Evolutionary conservation across 2,113 vertebrate species (phyloP), one percentile per base, ranked within the genome.

Genomic region (Silurus glanis): DNA sequence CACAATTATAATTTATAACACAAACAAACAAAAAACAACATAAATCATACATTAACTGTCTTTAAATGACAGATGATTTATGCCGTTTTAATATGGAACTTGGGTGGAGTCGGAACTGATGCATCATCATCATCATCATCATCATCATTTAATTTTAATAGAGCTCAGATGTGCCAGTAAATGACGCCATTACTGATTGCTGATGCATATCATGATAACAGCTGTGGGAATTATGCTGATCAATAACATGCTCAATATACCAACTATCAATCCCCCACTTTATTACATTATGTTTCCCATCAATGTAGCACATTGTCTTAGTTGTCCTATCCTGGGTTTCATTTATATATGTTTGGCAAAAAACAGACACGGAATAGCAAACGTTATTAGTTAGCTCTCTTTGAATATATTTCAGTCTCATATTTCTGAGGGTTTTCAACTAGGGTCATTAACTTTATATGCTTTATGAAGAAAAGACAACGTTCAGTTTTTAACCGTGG

Each of bases 101-200:
- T 86, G 86, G 85, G 61, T 85, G 86, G 85, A 69, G 88, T 86
- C 61, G 59, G 47, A 75, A 79, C 47, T 79, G 59, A 87, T 83
- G 47, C 56, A 83, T 64, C 85, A 28, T 78, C 79, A 23, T 64
- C 59, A 67, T 80, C 37, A 47, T 47, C 76, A 25, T 59, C 76
- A 56, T 79, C 76, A 14, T 79, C 76, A 47, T 74, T 37, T 87
- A 71, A 67, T 66, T 82, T 87, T 82, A 55, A 62, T 87, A 13
- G 56, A 76, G 61, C 74, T 55, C 74, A 28, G 85, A 86, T 28
- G 85, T 82, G 78, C 53, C 79, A 58, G 83, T 76, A 88, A 83
- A 86, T 86, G 83, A 88, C 82, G 80, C 78, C 55, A 89, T 81
- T 80, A 66, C 49, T 76, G 78, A 82, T 72, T 67, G 82, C 67